These are phyloP conservation scores for Muraenolepis orangiensis DNA, from an alignment of 2,797 vertebrate species.

Conservation along the genomic window DNA sequence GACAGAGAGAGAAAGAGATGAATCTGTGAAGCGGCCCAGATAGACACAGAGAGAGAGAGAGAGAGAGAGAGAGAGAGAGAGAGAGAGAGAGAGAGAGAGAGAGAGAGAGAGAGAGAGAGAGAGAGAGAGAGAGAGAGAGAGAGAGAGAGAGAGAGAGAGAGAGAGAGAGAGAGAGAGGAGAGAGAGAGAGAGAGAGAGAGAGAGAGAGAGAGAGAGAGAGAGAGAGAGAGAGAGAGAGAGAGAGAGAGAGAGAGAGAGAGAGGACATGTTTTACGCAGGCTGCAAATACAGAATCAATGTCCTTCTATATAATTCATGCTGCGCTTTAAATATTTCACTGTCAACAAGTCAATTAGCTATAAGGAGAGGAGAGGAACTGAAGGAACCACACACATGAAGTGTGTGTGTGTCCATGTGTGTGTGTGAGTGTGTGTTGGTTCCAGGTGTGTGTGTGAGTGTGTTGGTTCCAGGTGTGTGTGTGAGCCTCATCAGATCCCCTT, in stretches of 20 bases:
- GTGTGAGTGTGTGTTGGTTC: not conserved
- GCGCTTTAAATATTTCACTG: constrained; percentile 62
- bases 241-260: not conserved
- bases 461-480: no score
- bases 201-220: not conserved
- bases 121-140: not conserved
- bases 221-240: constrained; percentile 5
- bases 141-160: not conserved
- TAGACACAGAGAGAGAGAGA: no score
- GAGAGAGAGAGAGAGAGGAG: not conserved
- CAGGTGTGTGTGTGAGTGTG: no score
- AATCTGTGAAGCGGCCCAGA: no score
- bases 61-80: no score
- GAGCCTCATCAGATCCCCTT: no score
- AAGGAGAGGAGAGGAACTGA: not conserved
- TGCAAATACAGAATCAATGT: constrained; percentile 62
- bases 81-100: not conserved
- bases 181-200: constrained; percentile 1
- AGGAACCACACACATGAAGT: not conserved
- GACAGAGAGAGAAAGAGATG: no score
- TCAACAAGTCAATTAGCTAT: constrained; percentile 57
- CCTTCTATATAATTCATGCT: constrained; percentile 57
- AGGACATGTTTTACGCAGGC: constrained; percentile 56
- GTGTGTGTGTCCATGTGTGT: not conserved
- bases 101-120: not conserved